A percentile compares a stretch with the other conserved stretches of the same genome.
Evolutionary conservation across 92 coral and sea anemone genomes (phyloP).

Genomic region (Heteractis magnifica): DNA sequence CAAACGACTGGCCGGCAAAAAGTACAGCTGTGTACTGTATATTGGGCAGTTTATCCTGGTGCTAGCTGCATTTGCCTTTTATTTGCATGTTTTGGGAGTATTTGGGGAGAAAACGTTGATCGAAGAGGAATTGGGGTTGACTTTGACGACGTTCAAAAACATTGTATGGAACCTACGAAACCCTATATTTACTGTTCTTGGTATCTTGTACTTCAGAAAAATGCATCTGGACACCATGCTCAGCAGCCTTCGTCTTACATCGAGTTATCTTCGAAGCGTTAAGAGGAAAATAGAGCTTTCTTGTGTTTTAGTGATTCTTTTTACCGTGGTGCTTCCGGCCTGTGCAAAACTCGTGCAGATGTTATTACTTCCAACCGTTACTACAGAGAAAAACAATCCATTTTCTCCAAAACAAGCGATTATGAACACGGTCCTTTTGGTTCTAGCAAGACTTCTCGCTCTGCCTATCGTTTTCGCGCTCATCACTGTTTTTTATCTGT

Average conservation of each 20-base stretch:
- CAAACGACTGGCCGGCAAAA: too few relatives aligned
- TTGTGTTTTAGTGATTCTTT: constrained; percentile 7
- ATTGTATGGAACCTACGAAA: constrained; percentile 56
- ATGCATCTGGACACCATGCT: constrained; percentile 58
- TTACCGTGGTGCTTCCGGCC: constrained; percentile 44
- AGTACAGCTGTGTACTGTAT: not conserved
- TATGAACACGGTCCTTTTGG: constrained; percentile 15
- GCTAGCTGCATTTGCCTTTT: not conserved
- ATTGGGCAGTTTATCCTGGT: not conserved
- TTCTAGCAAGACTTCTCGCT: constrained; percentile 33
- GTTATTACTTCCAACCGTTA: constrained; percentile 28
- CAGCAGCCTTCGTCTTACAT: constrained; percentile 38
- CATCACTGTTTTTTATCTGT: constrained; percentile 46
- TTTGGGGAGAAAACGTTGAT: constrained; percentile 53
- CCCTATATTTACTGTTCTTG: constrained; percentile 45
- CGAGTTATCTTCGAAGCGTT: constrained; percentile 45
- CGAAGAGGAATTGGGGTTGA: constrained; percentile 44
- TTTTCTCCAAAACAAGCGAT: constrained; percentile 23
- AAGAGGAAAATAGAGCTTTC: constrained; percentile 22
- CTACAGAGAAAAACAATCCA: constrained; percentile 3
- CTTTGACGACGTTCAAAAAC: constrained; percentile 59
- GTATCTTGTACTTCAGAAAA: constrained; percentile 48
- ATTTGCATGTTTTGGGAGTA: constrained; percentile 50
- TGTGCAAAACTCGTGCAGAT: constrained; percentile 20
- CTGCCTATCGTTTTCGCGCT: constrained; percentile 54